Evolutionary conservation across 2,888 invertebrate species (phyloP).

Genomic region (Rhodophaea formosa): DNA sequence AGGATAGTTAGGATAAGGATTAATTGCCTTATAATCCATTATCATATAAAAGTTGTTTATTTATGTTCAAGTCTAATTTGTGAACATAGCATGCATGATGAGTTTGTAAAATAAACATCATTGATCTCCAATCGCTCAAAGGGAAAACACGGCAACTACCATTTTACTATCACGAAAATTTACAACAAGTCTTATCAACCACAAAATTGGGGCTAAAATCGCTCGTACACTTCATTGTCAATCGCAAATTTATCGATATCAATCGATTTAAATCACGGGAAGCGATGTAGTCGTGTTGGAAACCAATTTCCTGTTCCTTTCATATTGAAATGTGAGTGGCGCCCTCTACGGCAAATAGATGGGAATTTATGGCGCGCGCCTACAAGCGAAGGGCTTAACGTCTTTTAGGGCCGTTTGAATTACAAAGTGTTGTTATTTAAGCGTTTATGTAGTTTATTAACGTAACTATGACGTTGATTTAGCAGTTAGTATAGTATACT

Average conservation of each 20-base stretch:
- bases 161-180: neutral
- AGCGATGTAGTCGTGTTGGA: constrained; percentile 62
- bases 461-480: neutral
- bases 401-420: neutral
- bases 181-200: neutral
- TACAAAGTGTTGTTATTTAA: neutral
- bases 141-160: constrained; percentile 4
- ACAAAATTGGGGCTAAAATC: constrained; percentile 36
- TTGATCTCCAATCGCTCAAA: constrained; percentile 10
- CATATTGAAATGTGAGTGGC: constrained; percentile 75
- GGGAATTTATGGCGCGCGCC: constrained; percentile 39
- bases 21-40: too few relatives aligned
- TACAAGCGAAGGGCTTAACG: constrained; percentile 8
- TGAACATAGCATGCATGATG: neutral
- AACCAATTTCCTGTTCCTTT: constrained; percentile 78
- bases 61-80: neutral
- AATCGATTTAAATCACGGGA: constrained; percentile 69
- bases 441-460: neutral
- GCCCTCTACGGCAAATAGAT: constrained; percentile 50
- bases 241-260: constrained; percentile 41
- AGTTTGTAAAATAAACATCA: constrained; percentile 12
- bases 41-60: neutral
- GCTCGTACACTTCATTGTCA: constrained; percentile 32
- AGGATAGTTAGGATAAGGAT: too few relatives aligned
- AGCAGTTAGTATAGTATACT: too few relatives aligned